Percentiles rank a stretch among this genome's conserved stretches.
Conservation (phyloP, 2,113 vertebrate species). For the Chaenocephalus aceratus region DNA sequence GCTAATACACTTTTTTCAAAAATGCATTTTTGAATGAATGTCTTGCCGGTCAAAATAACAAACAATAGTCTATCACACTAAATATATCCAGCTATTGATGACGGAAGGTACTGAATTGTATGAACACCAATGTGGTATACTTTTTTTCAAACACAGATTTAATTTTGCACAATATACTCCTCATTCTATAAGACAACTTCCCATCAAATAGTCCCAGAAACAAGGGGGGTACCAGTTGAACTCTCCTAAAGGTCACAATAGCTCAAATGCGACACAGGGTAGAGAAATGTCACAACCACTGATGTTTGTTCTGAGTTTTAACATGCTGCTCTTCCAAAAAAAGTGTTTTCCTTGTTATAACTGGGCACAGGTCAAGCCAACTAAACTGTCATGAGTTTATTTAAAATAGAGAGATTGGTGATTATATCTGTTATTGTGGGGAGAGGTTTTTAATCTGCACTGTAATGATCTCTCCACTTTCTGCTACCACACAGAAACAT, state of each 20-base stretch:
- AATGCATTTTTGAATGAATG: conserved; percentile 55
- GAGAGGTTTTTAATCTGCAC: conserved; percentile 23
- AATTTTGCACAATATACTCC: conserved; percentile 61
- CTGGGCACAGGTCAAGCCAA: conserved; percentile 26
- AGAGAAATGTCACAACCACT: conserved; percentile 49
- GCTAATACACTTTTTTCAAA: conserved; percentile 34
- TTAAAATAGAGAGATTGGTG: background rate
- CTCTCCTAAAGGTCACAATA: conserved; percentile 56
- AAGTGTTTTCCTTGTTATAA: conserved; percentile 12
- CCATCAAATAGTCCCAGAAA: conserved; percentile 64
- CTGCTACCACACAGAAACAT: conserved; percentile 44
- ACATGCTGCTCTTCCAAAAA: conserved; percentile 27
- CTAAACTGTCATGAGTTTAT: conserved; percentile 13
- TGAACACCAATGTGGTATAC: conserved; percentile 81
- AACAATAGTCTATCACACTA: conserved; percentile 68
- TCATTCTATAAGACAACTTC: conserved; percentile 61
- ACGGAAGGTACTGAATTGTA: conserved; percentile 69
- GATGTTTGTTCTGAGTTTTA: conserved; percentile 30
- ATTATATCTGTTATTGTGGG: background rate
- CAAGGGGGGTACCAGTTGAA: conserved; percentile 50
- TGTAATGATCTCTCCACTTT: conserved; percentile 21
- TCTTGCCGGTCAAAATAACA: conserved; percentile 58
- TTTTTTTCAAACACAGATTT: conserved; percentile 55
- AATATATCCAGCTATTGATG: conserved; percentile 62
- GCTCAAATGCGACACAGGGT: conserved; percentile 35